phyloP scores from a whole-genome alignment of 2,888 invertebrate genomes.

The Drosophila bunnanda region DNA sequence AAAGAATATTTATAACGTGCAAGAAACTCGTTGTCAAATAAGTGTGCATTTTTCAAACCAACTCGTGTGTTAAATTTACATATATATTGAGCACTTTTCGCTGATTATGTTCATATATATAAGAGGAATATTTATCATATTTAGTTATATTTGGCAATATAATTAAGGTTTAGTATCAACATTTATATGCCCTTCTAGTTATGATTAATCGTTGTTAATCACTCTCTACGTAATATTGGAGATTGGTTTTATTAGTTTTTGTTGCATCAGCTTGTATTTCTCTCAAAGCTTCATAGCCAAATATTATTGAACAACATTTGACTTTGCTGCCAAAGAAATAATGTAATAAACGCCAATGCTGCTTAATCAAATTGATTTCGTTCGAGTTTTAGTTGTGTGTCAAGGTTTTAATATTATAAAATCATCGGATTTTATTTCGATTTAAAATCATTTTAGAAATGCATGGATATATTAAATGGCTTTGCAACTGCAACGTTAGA shows the following conservation, averaged over 20 bases:
- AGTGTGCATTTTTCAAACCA: slow-evolving; percentile 76
- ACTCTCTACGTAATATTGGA: slow-evolving; percentile 49
- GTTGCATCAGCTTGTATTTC: slow-evolving; percentile 53
- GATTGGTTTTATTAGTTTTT: slow-evolving; percentile 17
- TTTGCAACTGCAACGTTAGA: slow-evolving; percentile 62
- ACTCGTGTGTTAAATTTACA: slow-evolving; percentile 62
- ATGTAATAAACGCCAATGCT: slow-evolving; percentile 38
- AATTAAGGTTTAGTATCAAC: slow-evolving; percentile 33
- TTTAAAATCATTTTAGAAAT: slow-evolving; percentile 78
- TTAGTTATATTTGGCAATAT: slow-evolving; percentile 21
- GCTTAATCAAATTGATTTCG: slow-evolving; percentile 15
- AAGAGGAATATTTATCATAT: slow-evolving; percentile 15
- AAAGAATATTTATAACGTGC: slow-evolving; percentile 62
- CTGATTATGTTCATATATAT: slow-evolving; percentile 41
- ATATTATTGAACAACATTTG: slow-evolving; percentile 31
- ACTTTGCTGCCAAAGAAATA: slow-evolving; percentile 33
- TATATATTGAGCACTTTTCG: slow-evolving; percentile 21
- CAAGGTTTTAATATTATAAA: slow-evolving; percentile 84
- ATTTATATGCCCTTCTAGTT: slow-evolving; percentile 55
- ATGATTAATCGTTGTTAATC: slow-evolving; percentile 25
- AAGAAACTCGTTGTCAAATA: slow-evolving; percentile 72
- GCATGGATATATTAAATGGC: slow-evolving; percentile 61
- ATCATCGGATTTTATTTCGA: slow-evolving; percentile 80
- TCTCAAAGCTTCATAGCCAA: slow-evolving; percentile 61
- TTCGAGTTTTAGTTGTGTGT: slow-evolving; percentile 68